Evolutionary conservation across 2,888 invertebrate species (phyloP), one percentile per base, ranked within the genome.

Genomic region (Melangyna quadrimaculata): DNA sequence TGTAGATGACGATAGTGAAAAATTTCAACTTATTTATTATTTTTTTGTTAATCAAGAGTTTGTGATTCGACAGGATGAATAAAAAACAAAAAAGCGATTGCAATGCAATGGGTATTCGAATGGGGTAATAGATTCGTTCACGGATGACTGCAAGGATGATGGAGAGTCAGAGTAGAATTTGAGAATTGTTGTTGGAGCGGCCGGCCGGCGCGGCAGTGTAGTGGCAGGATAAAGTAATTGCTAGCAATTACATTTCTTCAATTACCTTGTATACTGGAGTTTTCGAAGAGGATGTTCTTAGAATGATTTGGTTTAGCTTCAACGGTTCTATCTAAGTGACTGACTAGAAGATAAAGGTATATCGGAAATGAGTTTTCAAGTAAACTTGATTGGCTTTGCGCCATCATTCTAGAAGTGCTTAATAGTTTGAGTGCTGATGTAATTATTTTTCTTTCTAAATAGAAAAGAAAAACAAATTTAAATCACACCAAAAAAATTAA

Each of bases 1-100:
- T 43, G 43, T 59, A 14, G 72, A 69, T 40, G 78, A 75, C 37
- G 71, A 59, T 48, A 74, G 24, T 61, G 43, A 69, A 73, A 63
- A 73, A 81, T 48, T 43, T 73, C 17, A 81, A 69, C 63, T 73
- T 86, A 77, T 84, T 80, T 75, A 84, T 67, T 84, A 80, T 80
- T 86, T 86, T n/a, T 70, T 86, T 70, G 77, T 79, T 83, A 74
- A 83, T 79, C 63, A 59, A 40, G 32, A 61, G 59, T 73, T 69
- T 59, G 48, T 37, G 40, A 43, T 53, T 53, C 59, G 27, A 14
- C 6, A 45, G 17, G 12, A 29, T 45, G 29, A 10, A 45, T 17
- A 17, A 14, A 37, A 45, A 37, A 22, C 12, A 14, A 37, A 45
- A 37, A 22, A 35, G 12, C 24, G 6, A 43, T 37, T 53, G 24